Evolutionary conservation across 2,113 vertebrate genomes (phyloP).

Genomic region (Psephotus haematonotus): DNA sequence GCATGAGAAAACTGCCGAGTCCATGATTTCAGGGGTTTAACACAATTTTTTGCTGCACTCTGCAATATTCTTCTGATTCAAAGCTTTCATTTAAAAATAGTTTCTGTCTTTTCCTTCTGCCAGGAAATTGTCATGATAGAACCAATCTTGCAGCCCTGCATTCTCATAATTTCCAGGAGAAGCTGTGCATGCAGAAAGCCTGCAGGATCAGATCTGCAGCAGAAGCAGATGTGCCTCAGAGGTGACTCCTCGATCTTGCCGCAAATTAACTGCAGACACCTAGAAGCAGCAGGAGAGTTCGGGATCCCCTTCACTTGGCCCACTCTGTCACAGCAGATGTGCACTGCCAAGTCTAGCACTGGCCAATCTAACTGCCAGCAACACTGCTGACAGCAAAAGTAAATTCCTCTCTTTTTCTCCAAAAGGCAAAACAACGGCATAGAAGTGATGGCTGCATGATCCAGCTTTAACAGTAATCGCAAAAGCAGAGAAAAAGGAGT

Average conservation of each 20-base stretch:
- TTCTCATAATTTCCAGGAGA: neutral
- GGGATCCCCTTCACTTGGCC: neutral
- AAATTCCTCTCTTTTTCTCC: neutral
- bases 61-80: slow-evolving; percentile 53
- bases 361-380: neutral
- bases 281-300: neutral
- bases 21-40: slow-evolving; percentile 42
- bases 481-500: neutral
- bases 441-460: neutral
- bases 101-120: slow-evolving; percentile 5
- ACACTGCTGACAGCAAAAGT: neutral
- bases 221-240: neutral
- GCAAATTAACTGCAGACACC: neutral
- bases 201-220: neutral
- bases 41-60: slow-evolving; percentile 43
- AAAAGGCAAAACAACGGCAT: neutral
- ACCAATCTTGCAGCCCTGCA: neutral
- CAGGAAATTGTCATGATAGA: slow-evolving; percentile 35
- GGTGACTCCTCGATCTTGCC: neutral
- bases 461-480: neutral
- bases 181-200: neutral
- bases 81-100: slow-evolving; percentile 59
- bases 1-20: slow-evolving; percentile 25
- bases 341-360: neutral
- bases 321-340: neutral